A percentile compares a stretch with the other conserved stretches of the same genome.
Evolutionary conservation across 1,140 invertebrate genomes (phyloP).

Genomic region (Laupala kohalensis): DNA sequence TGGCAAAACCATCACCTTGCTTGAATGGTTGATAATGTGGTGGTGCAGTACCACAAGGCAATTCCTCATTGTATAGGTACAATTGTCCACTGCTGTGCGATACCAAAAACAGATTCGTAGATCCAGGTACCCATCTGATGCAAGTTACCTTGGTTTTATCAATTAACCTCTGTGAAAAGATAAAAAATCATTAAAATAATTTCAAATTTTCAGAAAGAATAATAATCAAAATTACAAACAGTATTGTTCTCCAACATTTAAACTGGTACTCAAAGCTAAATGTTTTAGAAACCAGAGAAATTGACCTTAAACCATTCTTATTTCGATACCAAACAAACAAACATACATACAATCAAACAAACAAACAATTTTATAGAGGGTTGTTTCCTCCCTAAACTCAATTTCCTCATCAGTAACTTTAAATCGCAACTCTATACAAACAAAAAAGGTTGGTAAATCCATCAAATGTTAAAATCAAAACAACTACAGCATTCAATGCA

Average conservation of each 20-base stretch:
- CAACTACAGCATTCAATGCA: too few species aligned
- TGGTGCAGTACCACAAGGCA: constrained; percentile 67
- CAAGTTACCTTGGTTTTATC: constrained; percentile 99
- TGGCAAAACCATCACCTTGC: constrained; percentile 83
- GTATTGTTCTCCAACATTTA: neutral
- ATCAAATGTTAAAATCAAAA: too few species aligned
- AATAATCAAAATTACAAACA: neutral
- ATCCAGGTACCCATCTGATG: constrained; percentile 91
- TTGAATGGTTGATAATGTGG: constrained; percentile 92
- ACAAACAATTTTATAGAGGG: too few species aligned
- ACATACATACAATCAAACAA: too few species aligned
- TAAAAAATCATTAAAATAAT: constrained; percentile 15
- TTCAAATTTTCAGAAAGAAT: neutral
- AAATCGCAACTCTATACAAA: too few species aligned
- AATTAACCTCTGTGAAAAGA: constrained; percentile 71
- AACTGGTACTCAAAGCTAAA: too few species aligned
- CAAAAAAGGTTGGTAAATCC: too few species aligned
- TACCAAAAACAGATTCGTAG: constrained; percentile 82
- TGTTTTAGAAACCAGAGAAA: too few species aligned
- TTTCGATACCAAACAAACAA: too few species aligned
- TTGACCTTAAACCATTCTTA: too few species aligned
- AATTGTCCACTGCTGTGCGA: constrained; percentile 93
- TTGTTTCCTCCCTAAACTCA: too few species aligned
- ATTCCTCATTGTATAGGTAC: constrained; percentile 94
- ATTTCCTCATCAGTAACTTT: too few species aligned